phyloP scores from a whole-genome alignment of 2,113 vertebrate genomes.

The Apaloderma vittatum region DNA sequence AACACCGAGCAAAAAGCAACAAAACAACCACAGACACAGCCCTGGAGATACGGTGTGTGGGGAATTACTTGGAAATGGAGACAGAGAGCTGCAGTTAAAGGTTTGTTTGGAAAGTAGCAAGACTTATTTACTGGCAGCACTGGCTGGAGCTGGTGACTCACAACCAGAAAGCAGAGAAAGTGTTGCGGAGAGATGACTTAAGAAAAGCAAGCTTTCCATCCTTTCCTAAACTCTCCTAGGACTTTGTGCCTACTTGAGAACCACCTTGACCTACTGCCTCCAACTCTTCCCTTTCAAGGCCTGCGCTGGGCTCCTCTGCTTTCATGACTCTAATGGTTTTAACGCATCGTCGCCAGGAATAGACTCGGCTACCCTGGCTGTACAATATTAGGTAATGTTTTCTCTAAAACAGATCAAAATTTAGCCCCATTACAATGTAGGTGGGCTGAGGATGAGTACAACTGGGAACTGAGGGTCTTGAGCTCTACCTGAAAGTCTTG shows the following conservation, averaged over 20 bases:
- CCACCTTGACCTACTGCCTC: neutral
- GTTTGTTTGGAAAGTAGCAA: neutral
- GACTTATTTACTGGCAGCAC: neutral
- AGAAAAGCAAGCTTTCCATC: neutral
- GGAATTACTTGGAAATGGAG: neutral
- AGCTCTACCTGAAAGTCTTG: neutral
- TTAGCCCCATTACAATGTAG: neutral
- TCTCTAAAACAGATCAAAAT: neutral
- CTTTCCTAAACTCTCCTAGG: neutral
- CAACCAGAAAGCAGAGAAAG: neutral
- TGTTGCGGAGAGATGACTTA: neutral
- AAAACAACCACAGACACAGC: neutral
- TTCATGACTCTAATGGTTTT: neutral
- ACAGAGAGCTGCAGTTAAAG: neutral
- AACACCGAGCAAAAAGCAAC: neutral
- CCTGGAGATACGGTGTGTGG: rapidly evolving
- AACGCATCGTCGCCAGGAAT: neutral
- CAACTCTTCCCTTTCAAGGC: neutral
- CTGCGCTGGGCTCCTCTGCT: neutral
- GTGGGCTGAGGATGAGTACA: neutral
- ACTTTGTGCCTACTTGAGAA: neutral
- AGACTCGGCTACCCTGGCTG: neutral
- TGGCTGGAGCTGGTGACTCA: neutral
- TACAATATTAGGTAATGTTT: neutral
- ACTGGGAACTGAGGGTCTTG: too few relatives aligned